Evolutionary conservation across 2,113 vertebrate species (phyloP).

Genomic region (Condylura cristata): DNA sequence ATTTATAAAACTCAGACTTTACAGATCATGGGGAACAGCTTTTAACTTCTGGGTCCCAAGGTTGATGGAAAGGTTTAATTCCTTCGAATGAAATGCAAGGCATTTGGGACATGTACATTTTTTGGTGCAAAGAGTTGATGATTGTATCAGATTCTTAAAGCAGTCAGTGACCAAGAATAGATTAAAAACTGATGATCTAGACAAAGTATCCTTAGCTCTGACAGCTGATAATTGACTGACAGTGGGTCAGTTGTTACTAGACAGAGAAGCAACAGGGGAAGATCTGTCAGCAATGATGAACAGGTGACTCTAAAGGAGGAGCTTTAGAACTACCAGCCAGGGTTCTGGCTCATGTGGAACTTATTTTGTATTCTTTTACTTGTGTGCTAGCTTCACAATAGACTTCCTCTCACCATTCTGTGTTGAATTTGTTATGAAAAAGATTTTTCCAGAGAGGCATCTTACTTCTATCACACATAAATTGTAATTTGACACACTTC

Average conservation of each 20-base stretch:
- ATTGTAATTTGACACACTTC: not conserved
- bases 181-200: not conserved
- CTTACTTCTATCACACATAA: not conserved
- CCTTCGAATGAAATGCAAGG: not conserved
- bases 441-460: not conserved
- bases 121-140: not conserved
- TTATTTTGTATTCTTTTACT: not conserved
- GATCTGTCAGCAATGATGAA: not conserved
- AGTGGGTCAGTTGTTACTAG: not conserved
- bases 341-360: not conserved
- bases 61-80: not conserved
- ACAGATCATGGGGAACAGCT: not conserved
- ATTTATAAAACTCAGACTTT: not conserved
- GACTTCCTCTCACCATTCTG: not conserved
- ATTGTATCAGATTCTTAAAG: not conserved
- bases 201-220: not conserved
- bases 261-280: not conserved
- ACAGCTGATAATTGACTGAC: not conserved
- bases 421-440: not conserved
- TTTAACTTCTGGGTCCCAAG: not conserved
- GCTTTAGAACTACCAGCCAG: not conserved
- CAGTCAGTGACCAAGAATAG: not conserved
- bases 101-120: not conserved
- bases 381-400: not conserved
- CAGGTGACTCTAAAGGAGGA: not conserved